Conservation (phyloP, 2,113 vertebrate genomes). For the Mixornis gularis region DNA sequence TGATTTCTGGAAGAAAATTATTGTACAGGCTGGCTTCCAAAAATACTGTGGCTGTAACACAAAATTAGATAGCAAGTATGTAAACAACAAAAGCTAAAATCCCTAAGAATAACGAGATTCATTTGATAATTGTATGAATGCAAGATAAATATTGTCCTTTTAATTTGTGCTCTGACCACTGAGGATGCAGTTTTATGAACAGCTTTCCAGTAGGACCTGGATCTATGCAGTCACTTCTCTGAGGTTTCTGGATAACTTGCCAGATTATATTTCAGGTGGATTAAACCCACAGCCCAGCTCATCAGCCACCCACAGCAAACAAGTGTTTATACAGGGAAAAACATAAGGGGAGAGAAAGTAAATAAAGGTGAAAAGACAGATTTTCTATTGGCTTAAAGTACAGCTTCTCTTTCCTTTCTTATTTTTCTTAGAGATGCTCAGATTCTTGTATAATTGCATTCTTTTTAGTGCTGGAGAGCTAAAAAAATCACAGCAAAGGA, state of each 20-base stretch:
- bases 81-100: conserved; percentile 3
- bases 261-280: not conserved
- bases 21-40: not conserved
- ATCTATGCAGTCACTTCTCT: not conserved
- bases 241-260: not conserved
- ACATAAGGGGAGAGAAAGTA: not conserved
- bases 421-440: not conserved
- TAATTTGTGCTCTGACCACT: not conserved
- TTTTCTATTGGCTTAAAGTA: not conserved
- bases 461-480: not conserved
- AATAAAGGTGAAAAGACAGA: not conserved
- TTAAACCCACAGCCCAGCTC: not conserved
- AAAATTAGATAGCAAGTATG: not conserved
- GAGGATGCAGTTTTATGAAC: not conserved
- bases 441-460: not conserved
- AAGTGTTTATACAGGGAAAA: not conserved
- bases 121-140: not conserved
- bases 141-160: not conserved
- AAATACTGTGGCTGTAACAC: not conserved
- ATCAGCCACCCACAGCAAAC: not conserved
- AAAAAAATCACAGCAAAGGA: not conserved
- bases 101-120: not conserved
- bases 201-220: not conserved
- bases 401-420: not conserved
- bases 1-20: not conserved